Base-by-base conservation (phyloP, 2,888 invertebrate species). In the Drosophila subsilvestris region DNA sequence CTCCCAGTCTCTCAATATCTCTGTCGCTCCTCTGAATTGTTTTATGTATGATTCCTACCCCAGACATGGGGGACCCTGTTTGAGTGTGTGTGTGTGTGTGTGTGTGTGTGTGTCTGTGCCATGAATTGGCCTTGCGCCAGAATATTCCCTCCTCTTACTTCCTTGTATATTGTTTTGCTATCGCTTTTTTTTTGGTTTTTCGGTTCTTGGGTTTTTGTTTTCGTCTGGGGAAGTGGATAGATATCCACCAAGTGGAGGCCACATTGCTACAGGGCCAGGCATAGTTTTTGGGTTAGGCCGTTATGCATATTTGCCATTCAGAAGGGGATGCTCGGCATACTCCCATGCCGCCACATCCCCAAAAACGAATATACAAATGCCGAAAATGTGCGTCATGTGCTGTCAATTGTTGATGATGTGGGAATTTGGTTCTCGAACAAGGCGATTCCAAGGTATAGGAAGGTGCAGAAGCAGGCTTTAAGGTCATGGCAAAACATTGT, bases 401-500 rank as follows among this genome's bases (percentile, higher is more conserved):
- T 81, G 83, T 85, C 78, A 79, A 79, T 82, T 84, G 80, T 78
- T 86, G 82, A 88, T 87, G 86, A 84, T 86, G 84, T 86, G 88
- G 86, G 80, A 86, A 87, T 88, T 74, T 75, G 80, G 77, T 73
- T 25, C 22, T 37, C 9, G 45, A 63, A 22, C 20, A 25, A 44
- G 25, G 20, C 45, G 63, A 10, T 51, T 50, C 44, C 32, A 17
- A 4, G 18, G 18, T 6, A 14, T 5, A 14, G 37, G 37, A 37
- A 14, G 37, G 37, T 37, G 37, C 5, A 14, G 14, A 37, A 14
- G 4, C 10, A 14, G 6, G 1, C 14, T 37, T 37, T 37, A 14
- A 37, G 37, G 37, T n/a, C n/a, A 37, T 37, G 7, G 37, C 7
- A 37, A 14, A n/a, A 37, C 2, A 37, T 37, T 37, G 14, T 37